Evolutionary conservation across 2,113 vertebrate genomes (phyloP).

Genomic region (Tamias sibiricus): DNA sequence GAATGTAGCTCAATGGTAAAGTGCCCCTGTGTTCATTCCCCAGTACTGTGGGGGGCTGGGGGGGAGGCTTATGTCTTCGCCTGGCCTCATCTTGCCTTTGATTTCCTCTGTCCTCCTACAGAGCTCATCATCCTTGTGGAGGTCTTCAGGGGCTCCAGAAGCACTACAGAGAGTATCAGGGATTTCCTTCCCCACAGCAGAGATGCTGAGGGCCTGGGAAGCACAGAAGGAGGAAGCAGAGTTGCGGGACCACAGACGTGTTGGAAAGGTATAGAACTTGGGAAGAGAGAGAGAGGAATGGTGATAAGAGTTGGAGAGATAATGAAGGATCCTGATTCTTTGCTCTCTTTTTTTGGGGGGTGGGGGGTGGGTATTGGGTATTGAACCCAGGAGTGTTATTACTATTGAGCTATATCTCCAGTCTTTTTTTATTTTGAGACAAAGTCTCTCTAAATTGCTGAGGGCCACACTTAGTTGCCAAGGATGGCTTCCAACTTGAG

Average conservation of each 20-base stretch:
- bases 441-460: too few relatives aligned
- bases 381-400: too few relatives aligned
- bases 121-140: conserved; percentile 87
- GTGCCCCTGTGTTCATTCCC: too few relatives aligned
- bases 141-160: neutral
- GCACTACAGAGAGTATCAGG: conserved; percentile 88
- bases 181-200: conserved; percentile 89
- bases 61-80: too few relatives aligned
- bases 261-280: conserved; percentile 88
- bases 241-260: conserved; percentile 92
- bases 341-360: too few relatives aligned
- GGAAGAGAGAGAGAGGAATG: accelerated
- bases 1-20: too few relatives aligned
- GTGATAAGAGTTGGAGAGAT: accelerated
- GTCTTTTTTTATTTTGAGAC: too few relatives aligned
- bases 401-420: too few relatives aligned
- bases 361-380: too few relatives aligned
- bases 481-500: too few relatives aligned
- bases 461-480: too few relatives aligned
- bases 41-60: too few relatives aligned
- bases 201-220: conserved; percentile 88
- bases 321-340: neutral
- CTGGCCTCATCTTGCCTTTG: neutral
- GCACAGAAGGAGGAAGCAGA: conserved; percentile 87
- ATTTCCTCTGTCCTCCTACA: neutral